Base-by-base conservation (phyloP, 37 sponge, comb jelly and placozoan species). In the Ianthella basta region DNA sequence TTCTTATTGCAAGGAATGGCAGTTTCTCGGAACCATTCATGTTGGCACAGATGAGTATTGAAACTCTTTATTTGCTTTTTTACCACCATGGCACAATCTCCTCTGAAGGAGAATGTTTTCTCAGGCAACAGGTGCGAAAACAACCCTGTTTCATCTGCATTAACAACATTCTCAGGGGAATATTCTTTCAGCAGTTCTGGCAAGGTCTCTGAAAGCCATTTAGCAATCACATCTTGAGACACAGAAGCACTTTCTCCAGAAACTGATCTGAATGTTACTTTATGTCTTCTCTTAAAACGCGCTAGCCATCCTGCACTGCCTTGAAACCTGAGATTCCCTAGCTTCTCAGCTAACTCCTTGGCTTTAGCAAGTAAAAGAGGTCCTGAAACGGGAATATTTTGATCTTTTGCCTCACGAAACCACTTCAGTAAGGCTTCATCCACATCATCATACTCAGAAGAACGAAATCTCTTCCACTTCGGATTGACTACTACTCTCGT, bases 1-100 rank as follows among this genome's bases (percentile, higher is more conserved):
- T 80, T 4, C 83, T 57, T 63, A 82, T 82, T 19, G 21, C 67
- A 20, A 82, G 83, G 30, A 35, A 66, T 19, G 16, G 38, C 61
- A 82, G 67, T 25, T 82, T 82, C 40, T 82, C 83, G 15, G 10
- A 63, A 8, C 83, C 83, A 60, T 59, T 33, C 67, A 82, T 82
- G 39, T 82, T 82, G 25, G 64, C 83, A 16, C 63, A 64, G 23
- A 82, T 66, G 25, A 82, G 67, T 16, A 82, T 5, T 19, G 83
- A 63, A 13, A 82, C 35, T 64, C 83, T 8, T 21, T 82, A 37
- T 25, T 82, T 82, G 65, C 67, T 82, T 82, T 8, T 32, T 44
- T 63, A 33, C 67, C 50, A 6, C 25, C 15, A 66, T 40, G 4
- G 50, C 83, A 64, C 53, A 32, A 12, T 80, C 81, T 12, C 60